Percentiles rank a stretch among this genome's conserved stretches.
Conservation (phyloP, 1,140 invertebrate species). For the Dinoponera quadriceps region DNA sequence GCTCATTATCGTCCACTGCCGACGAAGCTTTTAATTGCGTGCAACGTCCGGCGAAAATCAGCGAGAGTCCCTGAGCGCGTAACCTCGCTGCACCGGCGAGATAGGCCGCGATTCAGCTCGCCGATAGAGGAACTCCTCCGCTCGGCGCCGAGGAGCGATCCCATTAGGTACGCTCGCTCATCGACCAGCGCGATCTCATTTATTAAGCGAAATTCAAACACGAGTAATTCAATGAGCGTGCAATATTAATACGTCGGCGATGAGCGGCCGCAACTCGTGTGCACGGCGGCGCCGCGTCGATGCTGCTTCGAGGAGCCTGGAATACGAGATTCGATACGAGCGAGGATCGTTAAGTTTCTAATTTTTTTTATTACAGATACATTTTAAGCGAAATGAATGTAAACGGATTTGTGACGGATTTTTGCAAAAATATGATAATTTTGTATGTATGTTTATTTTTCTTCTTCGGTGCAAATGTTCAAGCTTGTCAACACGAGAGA, state of each 20-base stretch:
- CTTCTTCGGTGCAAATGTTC: no score
- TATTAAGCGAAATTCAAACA: constrained; percentile 40
- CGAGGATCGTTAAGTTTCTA: neutral
- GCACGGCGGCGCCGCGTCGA: neutral
- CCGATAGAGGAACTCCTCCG: constrained; percentile 19
- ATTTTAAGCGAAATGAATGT: no score
- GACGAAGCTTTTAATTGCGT: constrained; percentile 15
- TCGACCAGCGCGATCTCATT: constrained; percentile 2
- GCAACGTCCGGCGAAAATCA: constrained; percentile 18
- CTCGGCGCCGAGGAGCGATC: constrained; percentile 6
- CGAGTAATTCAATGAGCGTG: constrained; percentile 34
- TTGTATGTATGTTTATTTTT: no score
- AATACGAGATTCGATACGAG: neutral
- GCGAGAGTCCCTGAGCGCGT: neutral
- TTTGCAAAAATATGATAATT: no score
- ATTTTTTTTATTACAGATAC: no score
- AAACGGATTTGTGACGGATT: no score
- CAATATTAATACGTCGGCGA: neutral
- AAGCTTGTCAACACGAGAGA: neutral
- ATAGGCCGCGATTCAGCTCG: constrained; percentile 14
- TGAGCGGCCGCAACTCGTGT: neutral
- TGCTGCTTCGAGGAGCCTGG: neutral
- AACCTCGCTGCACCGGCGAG: neutral
- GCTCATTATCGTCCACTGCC: constrained; percentile 12
- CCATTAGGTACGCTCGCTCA: constrained; percentile 22